Conservation (phyloP, 2,888 invertebrate species). For the Odontocolon sp. region DNA sequence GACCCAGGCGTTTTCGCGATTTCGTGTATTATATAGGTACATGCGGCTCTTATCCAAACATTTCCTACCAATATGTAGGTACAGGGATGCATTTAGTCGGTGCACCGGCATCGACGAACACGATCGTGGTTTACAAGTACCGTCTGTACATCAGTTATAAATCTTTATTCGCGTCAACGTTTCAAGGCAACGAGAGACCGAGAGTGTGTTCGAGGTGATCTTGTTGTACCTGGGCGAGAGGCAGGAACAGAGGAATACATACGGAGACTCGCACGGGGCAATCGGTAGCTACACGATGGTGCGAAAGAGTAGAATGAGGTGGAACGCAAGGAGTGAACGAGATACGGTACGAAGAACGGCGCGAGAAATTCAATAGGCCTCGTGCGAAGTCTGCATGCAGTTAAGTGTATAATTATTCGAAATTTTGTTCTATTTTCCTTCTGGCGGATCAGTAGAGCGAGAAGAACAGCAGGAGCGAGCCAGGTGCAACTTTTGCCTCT, state of each 20-base stretch:
- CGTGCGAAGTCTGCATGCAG: not conserved
- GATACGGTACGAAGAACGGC: not conserved
- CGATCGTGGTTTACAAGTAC: conserved; percentile 5
- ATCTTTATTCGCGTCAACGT: conserved; percentile 56
- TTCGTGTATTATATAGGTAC: no score
- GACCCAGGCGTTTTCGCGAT: no score
- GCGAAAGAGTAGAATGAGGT: conserved; percentile 26
- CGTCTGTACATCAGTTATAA: conserved; percentile 43
- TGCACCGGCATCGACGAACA: not conserved
- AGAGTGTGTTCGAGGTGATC: conserved; percentile 49
- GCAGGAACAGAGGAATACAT: not conserved
- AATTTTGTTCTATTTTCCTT: conserved; percentile 30
- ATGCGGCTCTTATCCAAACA: conserved; percentile 13
- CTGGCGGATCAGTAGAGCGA: not conserved
- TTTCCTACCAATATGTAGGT: conserved; percentile 26
- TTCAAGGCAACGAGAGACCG: conserved; percentile 1
- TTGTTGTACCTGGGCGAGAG: conserved; percentile 22
- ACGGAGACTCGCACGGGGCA: conserved; percentile 13
- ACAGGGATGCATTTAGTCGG: conserved; percentile 25
- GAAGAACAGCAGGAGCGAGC: not conserved
- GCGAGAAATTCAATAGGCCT: conserved; percentile 45
- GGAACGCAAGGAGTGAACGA: not conserved
- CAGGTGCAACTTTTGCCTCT: not conserved
- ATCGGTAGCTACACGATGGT: conserved; percentile 41
- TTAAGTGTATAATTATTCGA: conserved; percentile 39